Percentiles rank a stretch among this genome's conserved stretches.
Evolutionary conservation across 2,888 invertebrate genomes (phyloP).

Genomic region (Oasisia sp.): DNA sequence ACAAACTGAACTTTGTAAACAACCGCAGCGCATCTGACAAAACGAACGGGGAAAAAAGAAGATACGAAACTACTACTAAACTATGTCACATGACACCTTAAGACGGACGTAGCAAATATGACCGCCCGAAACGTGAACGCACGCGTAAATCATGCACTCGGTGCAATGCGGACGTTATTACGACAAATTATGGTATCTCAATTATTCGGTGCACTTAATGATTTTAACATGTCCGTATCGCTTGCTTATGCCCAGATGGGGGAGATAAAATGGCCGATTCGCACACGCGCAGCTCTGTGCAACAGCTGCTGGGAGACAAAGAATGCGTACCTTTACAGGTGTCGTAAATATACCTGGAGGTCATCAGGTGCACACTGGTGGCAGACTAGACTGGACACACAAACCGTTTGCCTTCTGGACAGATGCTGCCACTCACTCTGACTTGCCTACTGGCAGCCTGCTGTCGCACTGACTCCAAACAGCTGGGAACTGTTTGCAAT

Average conservation of each 20-base stretch:
- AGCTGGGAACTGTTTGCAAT: neutral
- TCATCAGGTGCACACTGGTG: neutral
- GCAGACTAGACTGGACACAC: neutral
- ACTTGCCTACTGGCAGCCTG: neutral
- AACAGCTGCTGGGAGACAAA: neutral
- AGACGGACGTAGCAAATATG: neutral
- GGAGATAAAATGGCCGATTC: neutral
- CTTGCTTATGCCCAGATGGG: neutral
- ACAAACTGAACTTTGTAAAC: neutral
- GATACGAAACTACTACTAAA: neutral
- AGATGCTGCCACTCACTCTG: neutral
- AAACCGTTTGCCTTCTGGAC: neutral
- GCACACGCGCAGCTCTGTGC: neutral
- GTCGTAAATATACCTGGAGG: neutral
- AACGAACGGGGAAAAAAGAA: neutral
- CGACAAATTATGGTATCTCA: neutral
- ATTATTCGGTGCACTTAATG: neutral
- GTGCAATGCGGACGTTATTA: neutral
- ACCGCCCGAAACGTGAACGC: neutral
- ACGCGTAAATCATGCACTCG: neutral
- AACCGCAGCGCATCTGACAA: neutral
- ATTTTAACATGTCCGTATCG: neutral
- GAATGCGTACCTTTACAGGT: neutral
- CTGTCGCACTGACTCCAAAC: neutral
- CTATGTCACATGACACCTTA: neutral